Conservation (phyloP, 2,797 vertebrate genomes). For the Hylomyscus alleni region DNA sequence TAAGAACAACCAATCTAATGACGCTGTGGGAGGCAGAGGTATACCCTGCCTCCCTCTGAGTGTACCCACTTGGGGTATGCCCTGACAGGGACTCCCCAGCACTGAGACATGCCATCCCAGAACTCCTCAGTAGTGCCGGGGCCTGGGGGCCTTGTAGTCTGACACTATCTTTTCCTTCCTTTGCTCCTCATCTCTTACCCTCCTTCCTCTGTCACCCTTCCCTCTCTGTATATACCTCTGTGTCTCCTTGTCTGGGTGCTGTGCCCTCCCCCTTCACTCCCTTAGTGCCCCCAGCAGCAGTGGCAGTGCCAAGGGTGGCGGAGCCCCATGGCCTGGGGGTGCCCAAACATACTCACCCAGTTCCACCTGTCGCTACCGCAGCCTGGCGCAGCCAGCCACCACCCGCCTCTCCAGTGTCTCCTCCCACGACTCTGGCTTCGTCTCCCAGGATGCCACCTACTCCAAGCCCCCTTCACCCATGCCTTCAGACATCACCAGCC, state of each 20-base stretch:
- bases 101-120: not conserved
- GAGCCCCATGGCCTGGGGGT: conserved; percentile 93
- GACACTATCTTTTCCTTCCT: conserved; percentile 86
- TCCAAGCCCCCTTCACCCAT: conserved; percentile 99
- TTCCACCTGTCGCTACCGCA: conserved; percentile 97
- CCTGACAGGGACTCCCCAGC: not conserved
- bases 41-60: too few relatives aligned
- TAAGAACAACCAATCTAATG: not conserved
- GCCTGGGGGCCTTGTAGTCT: conserved; percentile 74
- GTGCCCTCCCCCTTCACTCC: conserved; percentile 30
- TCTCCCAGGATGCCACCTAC: conserved; percentile 97
- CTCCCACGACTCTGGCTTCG: conserved; percentile 98
- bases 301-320: conserved; percentile 96
- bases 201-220: conserved; percentile 40
- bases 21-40: not conserved
- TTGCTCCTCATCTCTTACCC: conserved; percentile 57
- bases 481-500: conserved; percentile 98
- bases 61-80: not conserved
- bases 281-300: conserved; percentile 90
- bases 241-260: conserved; percentile 66
- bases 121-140: conserved; percentile 3
- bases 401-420: conserved; percentile 97
- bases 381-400: conserved; percentile 93
- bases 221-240: not conserved
- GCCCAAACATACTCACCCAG: conserved; percentile 96